Conservation (phyloP, 1,140 invertebrate genomes). For the Brachionus koreanus region DNA sequence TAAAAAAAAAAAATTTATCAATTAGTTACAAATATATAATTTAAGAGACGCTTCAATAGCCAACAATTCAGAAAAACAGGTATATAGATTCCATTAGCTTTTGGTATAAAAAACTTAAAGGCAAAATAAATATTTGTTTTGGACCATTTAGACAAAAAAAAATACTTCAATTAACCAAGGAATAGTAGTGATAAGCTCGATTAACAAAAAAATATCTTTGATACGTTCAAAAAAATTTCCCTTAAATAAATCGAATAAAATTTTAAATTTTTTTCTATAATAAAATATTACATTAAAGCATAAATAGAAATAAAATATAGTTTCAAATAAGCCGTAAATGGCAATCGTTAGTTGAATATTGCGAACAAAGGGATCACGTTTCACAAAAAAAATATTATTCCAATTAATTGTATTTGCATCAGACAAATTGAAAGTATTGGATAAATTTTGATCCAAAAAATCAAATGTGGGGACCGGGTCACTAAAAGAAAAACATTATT, state of each 20-base stretch:
- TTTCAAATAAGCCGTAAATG: conserved; percentile 25
- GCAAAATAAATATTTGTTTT: not conserved
- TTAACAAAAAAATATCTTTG: conserved; percentile 11
- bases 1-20: not conserved
- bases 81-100: conserved; percentile 31
- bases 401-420: conserved; percentile 21
- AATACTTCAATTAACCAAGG: conserved; percentile 40
- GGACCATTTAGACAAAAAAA: not conserved
- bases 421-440: not conserved
- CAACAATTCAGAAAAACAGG: conserved; percentile 45
- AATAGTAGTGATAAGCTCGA: conserved; percentile 29
- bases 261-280: not conserved
- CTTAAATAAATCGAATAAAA: not conserved
- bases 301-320: conserved; percentile 33
- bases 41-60: conserved; percentile 34
- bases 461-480: not conserved
- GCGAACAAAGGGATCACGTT: conserved; percentile 22
- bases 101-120: not conserved
- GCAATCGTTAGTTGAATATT: conserved; percentile 28
- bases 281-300: conserved; percentile 25
- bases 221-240: conserved; percentile 34
- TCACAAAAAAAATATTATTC: conserved; percentile 44
- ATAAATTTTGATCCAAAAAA: not conserved
- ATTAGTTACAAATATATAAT: conserved; percentile 35
- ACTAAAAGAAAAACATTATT: not conserved